Evolutionary conservation across 2,113 vertebrate genomes (phyloP).

Genomic region (Odocoileus hemionus): DNA sequence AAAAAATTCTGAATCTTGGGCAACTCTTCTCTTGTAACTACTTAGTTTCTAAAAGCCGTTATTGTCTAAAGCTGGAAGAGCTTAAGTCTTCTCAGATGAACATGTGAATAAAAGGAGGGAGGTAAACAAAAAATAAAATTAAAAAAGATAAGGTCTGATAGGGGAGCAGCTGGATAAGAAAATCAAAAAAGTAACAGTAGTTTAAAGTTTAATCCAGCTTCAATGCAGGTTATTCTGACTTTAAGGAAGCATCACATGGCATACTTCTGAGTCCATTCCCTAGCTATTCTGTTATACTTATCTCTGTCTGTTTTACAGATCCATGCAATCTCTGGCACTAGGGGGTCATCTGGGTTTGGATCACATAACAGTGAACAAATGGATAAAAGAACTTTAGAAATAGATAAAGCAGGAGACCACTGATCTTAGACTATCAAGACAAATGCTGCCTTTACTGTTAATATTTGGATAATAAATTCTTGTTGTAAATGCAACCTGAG

Average conservation of each 20-base stretch:
- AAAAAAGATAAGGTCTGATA: constrained; percentile 88
- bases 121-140: constrained; percentile 85
- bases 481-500: constrained; percentile 89
- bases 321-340: constrained; percentile 90
- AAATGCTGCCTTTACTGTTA: constrained; percentile 95
- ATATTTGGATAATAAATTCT: constrained; percentile 95
- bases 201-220: constrained; percentile 75
- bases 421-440: constrained; percentile 92
- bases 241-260: constrained; percentile 87
- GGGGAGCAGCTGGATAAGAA: constrained; percentile 88
- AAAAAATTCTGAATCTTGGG: constrained; percentile 84
- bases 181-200: not conserved
- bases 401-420: constrained; percentile 89
- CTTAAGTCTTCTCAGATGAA: constrained; percentile 90
- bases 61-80: constrained; percentile 88
- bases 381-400: constrained; percentile 93
- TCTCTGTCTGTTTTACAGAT: constrained; percentile 94
- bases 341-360: constrained; percentile 90
- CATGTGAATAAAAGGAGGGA: constrained; percentile 89
- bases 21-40: constrained; percentile 88
- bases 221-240: constrained; percentile 84
- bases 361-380: constrained; percentile 94
- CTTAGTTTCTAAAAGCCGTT: constrained; percentile 90
- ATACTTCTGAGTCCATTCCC: constrained; percentile 94
- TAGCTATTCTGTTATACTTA: constrained; percentile 93